Evolutionary conservation across 2,113 vertebrate species (phyloP).

Genomic region (Macrotis lagotis): DNA sequence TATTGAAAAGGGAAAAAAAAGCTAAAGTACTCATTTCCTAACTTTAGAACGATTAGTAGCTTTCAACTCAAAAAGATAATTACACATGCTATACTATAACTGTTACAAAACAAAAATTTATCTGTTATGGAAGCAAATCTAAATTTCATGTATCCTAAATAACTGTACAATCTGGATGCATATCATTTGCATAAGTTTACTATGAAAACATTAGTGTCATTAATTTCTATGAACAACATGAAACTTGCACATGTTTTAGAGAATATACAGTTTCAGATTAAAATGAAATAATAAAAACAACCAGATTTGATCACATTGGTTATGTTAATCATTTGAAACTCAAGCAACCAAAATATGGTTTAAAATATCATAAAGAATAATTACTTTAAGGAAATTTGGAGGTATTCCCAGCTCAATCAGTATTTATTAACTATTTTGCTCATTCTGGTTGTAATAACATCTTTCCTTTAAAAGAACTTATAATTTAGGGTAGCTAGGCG

Average conservation of each 20-base stretch:
- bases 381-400: constrained; percentile 28
- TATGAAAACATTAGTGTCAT: background rate
- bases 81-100: background rate
- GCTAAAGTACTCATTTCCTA: background rate
- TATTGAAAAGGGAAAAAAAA: constrained; percentile 10
- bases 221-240: background rate
- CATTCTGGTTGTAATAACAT: constrained; percentile 13
- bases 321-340: background rate
- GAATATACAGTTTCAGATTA: background rate
- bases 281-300: background rate
- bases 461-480: background rate
- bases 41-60: background rate
- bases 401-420: background rate
- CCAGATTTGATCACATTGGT: background rate
- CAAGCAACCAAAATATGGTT: background rate
- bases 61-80: background rate
- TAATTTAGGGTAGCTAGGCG: too few relatives aligned
- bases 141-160: background rate
- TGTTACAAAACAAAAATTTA: background rate
- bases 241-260: background rate
- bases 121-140: background rate
- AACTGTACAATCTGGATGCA: background rate
- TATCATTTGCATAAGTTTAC: background rate
- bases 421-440: background rate
- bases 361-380: constrained; percentile 26